Evolutionary conservation across 1,140 invertebrate species (phyloP).

Genomic region (Pseudomyrmex sp.): DNA sequence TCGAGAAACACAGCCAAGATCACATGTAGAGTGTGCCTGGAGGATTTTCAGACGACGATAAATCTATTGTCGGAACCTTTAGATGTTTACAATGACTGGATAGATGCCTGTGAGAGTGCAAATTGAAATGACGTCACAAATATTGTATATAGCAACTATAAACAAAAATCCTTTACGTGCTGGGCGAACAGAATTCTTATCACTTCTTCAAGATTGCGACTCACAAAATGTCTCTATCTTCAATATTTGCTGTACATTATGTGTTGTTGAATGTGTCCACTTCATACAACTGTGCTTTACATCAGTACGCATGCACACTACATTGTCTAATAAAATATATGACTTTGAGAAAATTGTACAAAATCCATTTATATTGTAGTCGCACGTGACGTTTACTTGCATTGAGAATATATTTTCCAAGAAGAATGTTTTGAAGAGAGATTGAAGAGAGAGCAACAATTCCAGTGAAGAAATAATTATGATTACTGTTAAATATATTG

Average conservation of each 20-base stretch:
- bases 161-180: background rate
- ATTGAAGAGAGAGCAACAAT: too few species aligned
- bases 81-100: constrained; percentile 99
- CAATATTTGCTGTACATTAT: too few species aligned
- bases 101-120: constrained; percentile 98
- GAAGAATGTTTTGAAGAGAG: too few species aligned
- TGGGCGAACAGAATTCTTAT: background rate
- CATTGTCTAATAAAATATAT: background rate
- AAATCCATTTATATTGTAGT: too few species aligned
- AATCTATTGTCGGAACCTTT: constrained; percentile 98
- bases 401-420: too few species aligned
- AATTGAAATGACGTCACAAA: constrained; percentile 87
- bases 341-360: too few species aligned
- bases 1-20: constrained; percentile 96
- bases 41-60: constrained; percentile 98
- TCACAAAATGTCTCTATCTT: background rate
- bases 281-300: too few species aligned
- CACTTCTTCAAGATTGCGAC: background rate
- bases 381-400: too few species aligned
- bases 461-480: too few species aligned
- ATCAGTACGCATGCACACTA: background rate
- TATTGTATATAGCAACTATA: background rate
- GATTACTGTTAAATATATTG: too few species aligned
- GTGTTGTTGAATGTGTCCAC: background rate
- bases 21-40: constrained; percentile 96